A percentile compares a stretch with the other conserved stretches of the same genome.
These are phyloP conservation scores for Eufriesea mexicana DNA, from an alignment of 1,140 invertebrate genomes.

Conservation along the genomic window DNA sequence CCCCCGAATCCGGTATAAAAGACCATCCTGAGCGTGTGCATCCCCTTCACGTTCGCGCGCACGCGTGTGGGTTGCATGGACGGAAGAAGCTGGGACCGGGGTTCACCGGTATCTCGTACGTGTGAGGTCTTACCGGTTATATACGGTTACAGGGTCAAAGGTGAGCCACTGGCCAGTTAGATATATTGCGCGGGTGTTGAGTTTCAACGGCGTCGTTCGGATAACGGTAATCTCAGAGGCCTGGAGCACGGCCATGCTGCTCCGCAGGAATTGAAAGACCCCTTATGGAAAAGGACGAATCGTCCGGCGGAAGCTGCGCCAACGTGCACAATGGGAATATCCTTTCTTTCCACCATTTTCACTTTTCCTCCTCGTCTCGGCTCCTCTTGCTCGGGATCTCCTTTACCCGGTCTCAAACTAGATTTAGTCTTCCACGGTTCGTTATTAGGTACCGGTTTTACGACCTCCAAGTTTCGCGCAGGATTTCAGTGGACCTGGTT, in stretches of 20 bases:
- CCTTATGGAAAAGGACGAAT: constrained; percentile 11
- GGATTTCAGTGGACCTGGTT: too few species aligned
- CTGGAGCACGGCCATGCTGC: constrained; percentile 29
- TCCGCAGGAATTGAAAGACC: constrained; percentile 59
- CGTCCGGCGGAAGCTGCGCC: neutral
- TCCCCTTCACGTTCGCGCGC: neutral
- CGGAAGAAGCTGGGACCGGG: too few species aligned
- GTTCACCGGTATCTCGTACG: neutral
- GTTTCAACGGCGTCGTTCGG: constrained; percentile 60
- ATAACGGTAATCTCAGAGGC: constrained; percentile 66
- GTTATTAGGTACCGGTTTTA: too few species aligned
- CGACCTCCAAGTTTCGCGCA: too few species aligned
- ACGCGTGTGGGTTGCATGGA: neutral
- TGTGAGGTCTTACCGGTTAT: constrained; percentile 59
- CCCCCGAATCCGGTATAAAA: constrained; percentile 58
- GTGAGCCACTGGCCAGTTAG: constrained; percentile 61
- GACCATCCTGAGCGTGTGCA: constrained; percentile 10
- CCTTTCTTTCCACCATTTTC: too few species aligned
- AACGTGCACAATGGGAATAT: too few species aligned
- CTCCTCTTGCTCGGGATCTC: too few species aligned
- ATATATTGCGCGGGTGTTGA: constrained; percentile 66
- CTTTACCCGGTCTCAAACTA: too few species aligned
- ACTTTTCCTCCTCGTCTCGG: too few species aligned
- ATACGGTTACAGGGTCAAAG: constrained; percentile 64
- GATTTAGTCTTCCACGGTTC: too few species aligned